Conservation (phyloP, 2,888 invertebrate genomes). For the Andrena bicolor region DNA sequence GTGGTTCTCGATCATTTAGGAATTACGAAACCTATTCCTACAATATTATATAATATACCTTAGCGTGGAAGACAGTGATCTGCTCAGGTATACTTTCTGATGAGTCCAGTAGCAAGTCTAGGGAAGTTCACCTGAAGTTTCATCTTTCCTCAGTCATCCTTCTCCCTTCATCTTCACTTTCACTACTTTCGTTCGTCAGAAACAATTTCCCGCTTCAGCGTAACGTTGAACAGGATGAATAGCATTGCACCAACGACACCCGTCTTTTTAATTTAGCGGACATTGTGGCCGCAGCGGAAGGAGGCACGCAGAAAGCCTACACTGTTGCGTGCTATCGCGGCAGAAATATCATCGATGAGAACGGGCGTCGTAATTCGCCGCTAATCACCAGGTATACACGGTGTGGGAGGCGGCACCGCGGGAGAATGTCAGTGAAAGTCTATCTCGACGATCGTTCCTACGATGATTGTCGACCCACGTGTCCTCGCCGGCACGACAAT, state of each 20-base stretch:
- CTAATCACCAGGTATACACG: conserved; percentile 72
- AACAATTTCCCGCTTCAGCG: background rate
- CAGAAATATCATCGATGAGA: conserved; percentile 70
- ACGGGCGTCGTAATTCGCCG: conserved; percentile 75
- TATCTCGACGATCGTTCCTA: conserved; percentile 73
- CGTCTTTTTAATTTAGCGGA: conserved; percentile 25
- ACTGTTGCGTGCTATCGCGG: conserved; percentile 60
- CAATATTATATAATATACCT: no score
- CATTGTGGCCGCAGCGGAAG: conserved; percentile 4
- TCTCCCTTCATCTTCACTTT: no score
- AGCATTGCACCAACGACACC: background rate
- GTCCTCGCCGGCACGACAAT: conserved; percentile 68
- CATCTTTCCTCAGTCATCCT: no score
- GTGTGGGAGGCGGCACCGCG: conserved; percentile 74
- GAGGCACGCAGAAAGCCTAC: conserved; percentile 50
- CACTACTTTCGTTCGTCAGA: no score
- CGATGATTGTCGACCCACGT: conserved; percentile 73
- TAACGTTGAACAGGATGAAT: background rate
- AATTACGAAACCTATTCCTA: no score
- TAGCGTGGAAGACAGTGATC: no score
- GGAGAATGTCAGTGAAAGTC: conserved; percentile 78
- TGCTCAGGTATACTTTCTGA: no score
- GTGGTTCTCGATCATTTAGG: no score
- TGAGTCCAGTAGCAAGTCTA: no score
- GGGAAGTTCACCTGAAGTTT: no score